phyloP scores from a whole-genome alignment of 2,888 invertebrate species.

The Uloborus plumipes region DNA sequence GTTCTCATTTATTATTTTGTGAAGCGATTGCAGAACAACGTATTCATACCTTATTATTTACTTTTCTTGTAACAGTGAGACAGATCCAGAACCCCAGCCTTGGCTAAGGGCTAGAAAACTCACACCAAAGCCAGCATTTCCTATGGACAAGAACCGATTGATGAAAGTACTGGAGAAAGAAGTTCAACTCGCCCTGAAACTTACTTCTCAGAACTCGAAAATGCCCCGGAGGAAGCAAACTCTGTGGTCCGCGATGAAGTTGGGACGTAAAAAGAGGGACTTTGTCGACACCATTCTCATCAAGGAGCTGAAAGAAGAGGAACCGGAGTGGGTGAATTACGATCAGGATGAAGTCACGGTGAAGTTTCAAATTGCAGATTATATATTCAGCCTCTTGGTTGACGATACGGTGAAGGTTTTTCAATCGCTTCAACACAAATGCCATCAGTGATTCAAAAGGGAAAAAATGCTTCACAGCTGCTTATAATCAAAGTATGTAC shows the following conservation, averaged over 20 bases:
- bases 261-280: slow-evolving; percentile 79
- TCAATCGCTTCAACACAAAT: slow-evolving; percentile 57
- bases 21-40: not conserved
- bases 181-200: slow-evolving; percentile 27
- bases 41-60: not conserved
- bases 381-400: slow-evolving; percentile 75
- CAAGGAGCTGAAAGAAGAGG: slow-evolving; percentile 80
- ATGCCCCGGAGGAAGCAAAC: slow-evolving; percentile 72
- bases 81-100: slow-evolving; percentile 13
- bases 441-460: too few species aligned
- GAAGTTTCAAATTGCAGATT: slow-evolving; percentile 75
- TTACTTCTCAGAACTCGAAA: slow-evolving; percentile 11
- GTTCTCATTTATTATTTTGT: too few species aligned
- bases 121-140: slow-evolving; percentile 48
- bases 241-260: slow-evolving; percentile 75
- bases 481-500: too few species aligned
- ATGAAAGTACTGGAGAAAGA: slow-evolving; percentile 21
- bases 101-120: slow-evolving; percentile 45
- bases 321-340: slow-evolving; percentile 82
- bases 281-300: slow-evolving; percentile 81
- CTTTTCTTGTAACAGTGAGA: slow-evolving; percentile 30
- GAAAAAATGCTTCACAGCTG: too few species aligned
- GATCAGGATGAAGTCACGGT: slow-evolving; percentile 80
- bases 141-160: slow-evolving; percentile 12
- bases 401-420: slow-evolving; percentile 73